Evolutionary conservation across 2,797 vertebrate species (phyloP), one percentile per base, ranked within the genome.

Genomic region (Rhabdomys pumilio): DNA sequence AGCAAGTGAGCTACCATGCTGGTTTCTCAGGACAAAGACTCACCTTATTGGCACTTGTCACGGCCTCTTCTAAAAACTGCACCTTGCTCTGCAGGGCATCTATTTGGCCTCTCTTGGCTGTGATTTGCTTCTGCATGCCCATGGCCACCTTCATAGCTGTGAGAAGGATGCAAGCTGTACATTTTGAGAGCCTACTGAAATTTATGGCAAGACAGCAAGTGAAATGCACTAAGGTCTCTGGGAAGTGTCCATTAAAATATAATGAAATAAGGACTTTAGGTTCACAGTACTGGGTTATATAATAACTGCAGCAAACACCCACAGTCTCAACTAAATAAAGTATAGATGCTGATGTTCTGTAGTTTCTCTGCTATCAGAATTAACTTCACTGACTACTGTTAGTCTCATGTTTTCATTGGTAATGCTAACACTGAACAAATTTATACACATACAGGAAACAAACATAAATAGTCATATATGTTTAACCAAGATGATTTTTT

Each of bases 121-220:
- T 99, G 97, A 99, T 98, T 97, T 99, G 98, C 98, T 98, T 98
- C 98, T 99, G 99, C 99, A 99, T 99, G 95, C 98, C 98, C 97
- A 98, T 96, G 80, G 99, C 99, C 97, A 99, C 98, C 98, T 98
- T 99, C 96, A 99, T 97, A 95, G 99, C 99, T 99, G 96, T 47
- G 8, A 38, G 13, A 94, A 92, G 24, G 19, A 90, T 61, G 9
- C 9, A 75, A 96, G 50, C 6, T 90, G 44, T 82, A 79, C 77
- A 59, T 61, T 77, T 77, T 89, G 90, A 80, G 44, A 92, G 12
- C 3, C 53, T 50, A 76, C 38, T 95, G 24, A 73, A 65, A 88
- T 80, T 63, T n/a, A n/a, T 26, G 57, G 26, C 50, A 38, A 61
- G 24, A 24, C 47, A 47, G 85, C 55, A 95, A 80, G 31, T 47